These are phyloP conservation scores for Dryococelus australis DNA, from an alignment of 2,888 invertebrate species.

Conservation along the genomic window DNA sequence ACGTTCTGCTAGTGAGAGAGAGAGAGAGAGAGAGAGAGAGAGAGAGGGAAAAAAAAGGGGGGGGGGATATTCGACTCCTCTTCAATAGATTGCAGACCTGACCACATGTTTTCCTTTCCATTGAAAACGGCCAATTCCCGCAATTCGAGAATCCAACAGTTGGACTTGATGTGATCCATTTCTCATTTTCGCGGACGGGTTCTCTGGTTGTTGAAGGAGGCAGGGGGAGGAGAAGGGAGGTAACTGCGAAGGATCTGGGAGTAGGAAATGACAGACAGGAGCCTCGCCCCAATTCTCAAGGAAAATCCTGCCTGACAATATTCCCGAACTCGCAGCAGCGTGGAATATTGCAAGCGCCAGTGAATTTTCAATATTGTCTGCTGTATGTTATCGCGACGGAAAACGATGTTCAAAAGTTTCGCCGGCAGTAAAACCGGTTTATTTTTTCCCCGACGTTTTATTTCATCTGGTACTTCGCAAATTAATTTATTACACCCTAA, in stretches of 20 bases:
- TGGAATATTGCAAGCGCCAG: not conserved
- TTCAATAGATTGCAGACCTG: not conserved
- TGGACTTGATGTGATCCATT: slow-evolving; percentile 8
- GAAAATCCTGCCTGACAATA: not conserved
- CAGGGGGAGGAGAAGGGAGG: not conserved
- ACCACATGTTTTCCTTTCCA: not conserved
- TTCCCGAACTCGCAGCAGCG: not conserved
- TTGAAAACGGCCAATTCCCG: slow-evolving; percentile 1
- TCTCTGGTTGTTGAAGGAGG: not conserved
- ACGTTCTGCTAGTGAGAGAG: not conserved
- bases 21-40: not conserved
- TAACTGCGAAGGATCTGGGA: not conserved
- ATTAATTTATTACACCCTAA: too few relatives aligned
- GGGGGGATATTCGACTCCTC: not conserved
- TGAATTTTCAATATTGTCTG: not conserved
- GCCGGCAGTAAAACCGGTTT: too few relatives aligned
- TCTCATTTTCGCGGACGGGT: not conserved
- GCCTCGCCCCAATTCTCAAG: not conserved
- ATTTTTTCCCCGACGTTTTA: too few relatives aligned
- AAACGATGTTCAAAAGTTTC: too few relatives aligned
- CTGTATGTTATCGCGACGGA: too few relatives aligned
- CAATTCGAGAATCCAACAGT: not conserved
- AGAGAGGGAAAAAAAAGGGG: too few relatives aligned
- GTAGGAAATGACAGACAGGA: not conserved
- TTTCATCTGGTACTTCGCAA: too few relatives aligned